A percentile compares a stretch with the other conserved stretches of the same genome.
Evolutionary conservation across 2,797 vertebrate species (phyloP).

Genomic region (Coluber constrictor): DNA sequence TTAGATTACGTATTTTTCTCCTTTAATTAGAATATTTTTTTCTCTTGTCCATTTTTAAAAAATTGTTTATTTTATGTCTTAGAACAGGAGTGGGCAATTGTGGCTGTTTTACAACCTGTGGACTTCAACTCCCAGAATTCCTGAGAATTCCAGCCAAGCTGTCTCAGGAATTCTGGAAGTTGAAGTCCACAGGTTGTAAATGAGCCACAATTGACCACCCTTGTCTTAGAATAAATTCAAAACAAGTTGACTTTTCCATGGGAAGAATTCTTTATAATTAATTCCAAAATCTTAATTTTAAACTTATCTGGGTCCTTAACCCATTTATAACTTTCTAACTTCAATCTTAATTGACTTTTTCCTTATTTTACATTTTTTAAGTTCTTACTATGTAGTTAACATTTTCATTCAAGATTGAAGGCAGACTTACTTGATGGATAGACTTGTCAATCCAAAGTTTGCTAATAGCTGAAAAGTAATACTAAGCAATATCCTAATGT

Average conservation of each 20-base stretch:
- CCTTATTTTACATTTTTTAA: not conserved
- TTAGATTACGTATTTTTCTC: not conserved
- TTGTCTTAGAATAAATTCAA: not conserved
- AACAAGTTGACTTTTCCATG: not conserved
- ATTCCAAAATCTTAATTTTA: not conserved
- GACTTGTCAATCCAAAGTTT: not conserved
- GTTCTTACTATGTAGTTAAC: not conserved
- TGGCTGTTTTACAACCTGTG: too few relatives aligned
- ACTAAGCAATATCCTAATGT: not conserved
- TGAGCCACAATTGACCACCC: too few relatives aligned
- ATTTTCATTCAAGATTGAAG: not conserved
- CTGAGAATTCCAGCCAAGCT: too few relatives aligned
- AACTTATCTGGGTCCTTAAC: not conserved
- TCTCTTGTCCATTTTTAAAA: not conserved
- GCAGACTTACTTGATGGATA: not conserved
- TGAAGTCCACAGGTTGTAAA: too few relatives aligned
- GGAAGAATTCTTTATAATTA: not conserved
- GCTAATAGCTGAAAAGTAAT: not conserved
- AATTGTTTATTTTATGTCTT: not conserved
- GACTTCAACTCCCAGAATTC: too few relatives aligned
- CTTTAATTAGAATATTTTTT: not conserved
- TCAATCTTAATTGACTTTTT: not conserved
- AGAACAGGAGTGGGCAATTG: not conserved
- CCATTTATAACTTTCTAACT: not conserved
- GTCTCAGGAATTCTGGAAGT: too few relatives aligned